phyloP scores from a whole-genome alignment of 2,797 vertebrate species.

The Channallabes apus region DNA sequence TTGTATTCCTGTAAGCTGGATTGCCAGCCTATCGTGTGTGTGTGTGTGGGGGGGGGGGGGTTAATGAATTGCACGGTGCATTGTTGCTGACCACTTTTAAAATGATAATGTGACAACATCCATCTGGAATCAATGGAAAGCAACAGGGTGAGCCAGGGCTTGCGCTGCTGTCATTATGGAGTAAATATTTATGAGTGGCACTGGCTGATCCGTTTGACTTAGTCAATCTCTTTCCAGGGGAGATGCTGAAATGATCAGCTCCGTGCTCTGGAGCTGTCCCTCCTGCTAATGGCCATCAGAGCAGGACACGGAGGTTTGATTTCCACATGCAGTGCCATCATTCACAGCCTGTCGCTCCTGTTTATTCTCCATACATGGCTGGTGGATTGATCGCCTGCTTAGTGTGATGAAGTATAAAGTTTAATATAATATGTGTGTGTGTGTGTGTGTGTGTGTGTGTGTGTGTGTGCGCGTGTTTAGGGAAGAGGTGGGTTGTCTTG shows the following conservation, averaged over 20 bases:
- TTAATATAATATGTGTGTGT: slow-evolving; percentile 64
- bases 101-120: slow-evolving; percentile 75
- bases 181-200: slow-evolving; percentile 99
- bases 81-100: slow-evolving; percentile 67
- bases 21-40: neutral
- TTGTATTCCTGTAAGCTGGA: no score
- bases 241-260: slow-evolving; percentile 98
- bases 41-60: slow-evolving; percentile 33
- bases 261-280: slow-evolving; percentile 92
- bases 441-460: slow-evolving; percentile 9
- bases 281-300: slow-evolving; percentile 95
- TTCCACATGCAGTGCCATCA: slow-evolving; percentile 88
- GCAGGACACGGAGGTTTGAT: slow-evolving; percentile 85
- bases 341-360: slow-evolving; percentile 95
- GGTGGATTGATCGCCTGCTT: slow-evolving; percentile 98
- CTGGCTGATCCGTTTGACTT: slow-evolving; percentile 89
- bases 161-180: slow-evolving; percentile 90
- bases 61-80: slow-evolving; percentile 61
- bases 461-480: neutral
- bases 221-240: slow-evolving; percentile 96
- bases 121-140: slow-evolving; percentile 91
- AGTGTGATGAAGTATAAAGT: slow-evolving; percentile 96
- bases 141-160: slow-evolving; percentile 87
- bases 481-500: neutral
- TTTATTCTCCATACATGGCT: slow-evolving; percentile 91